phyloP scores from a whole-genome alignment of 30 jellyfish, hydroid and myxozoan species.

The Phacellophora camtschatica region DNA sequence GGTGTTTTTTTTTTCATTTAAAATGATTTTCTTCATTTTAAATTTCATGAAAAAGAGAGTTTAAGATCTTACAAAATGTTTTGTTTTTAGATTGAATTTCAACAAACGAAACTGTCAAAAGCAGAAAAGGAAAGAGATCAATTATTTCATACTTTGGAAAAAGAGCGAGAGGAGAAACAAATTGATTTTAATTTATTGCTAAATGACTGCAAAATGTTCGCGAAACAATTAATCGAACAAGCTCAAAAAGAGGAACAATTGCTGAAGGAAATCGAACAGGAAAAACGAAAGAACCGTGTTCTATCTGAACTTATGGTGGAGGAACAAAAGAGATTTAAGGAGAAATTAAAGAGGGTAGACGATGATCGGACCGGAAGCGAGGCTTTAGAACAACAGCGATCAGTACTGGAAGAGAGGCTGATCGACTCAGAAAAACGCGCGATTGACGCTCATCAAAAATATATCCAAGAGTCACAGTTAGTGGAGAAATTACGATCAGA shows the following conservation, averaged over 20 bases:
- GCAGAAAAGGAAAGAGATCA: slow-evolving; percentile 84
- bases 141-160: slow-evolving; percentile 39
- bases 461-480: slow-evolving; percentile 60
- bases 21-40: too few relatives aligned
- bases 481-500: slow-evolving; percentile 55
- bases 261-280: slow-evolving; percentile 80
- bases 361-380: slow-evolving; percentile 68
- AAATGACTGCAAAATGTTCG: slow-evolving; percentile 89
- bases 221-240: slow-evolving; percentile 69
- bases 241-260: slow-evolving; percentile 75
- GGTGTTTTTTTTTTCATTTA: too few relatives aligned
- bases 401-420: slow-evolving; percentile 63
- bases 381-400: slow-evolving; percentile 52
- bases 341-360: slow-evolving; percentile 64
- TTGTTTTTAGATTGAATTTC: slow-evolving; percentile 76
- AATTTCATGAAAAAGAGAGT: too few relatives aligned
- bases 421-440: slow-evolving; percentile 55
- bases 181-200: slow-evolving; percentile 57
- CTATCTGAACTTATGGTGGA: slow-evolving; percentile 86
- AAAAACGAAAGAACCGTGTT: slow-evolving; percentile 70
- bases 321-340: slow-evolving; percentile 85
- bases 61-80: not conserved
- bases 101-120: slow-evolving; percentile 72
- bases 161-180: slow-evolving; percentile 79
- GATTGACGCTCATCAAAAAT: slow-evolving; percentile 73